Evolutionary conservation across 2,888 invertebrate genomes (phyloP), one percentile per base, ranked within the genome.

Genomic region (Eupeodes luniger): DNA sequence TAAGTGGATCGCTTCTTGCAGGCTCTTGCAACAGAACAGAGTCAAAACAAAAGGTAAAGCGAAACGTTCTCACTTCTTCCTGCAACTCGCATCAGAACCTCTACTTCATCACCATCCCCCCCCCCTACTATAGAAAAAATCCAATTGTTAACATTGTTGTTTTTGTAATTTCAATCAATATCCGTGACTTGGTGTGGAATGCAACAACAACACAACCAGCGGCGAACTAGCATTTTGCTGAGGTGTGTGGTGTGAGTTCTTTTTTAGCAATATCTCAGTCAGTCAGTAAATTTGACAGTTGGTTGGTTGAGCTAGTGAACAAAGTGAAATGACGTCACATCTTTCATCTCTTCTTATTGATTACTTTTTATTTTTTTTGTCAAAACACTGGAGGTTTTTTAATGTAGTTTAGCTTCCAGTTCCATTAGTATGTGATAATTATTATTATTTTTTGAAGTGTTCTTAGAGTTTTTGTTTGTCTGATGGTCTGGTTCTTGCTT

Each of bases 1-100:
- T 81, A 81, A 88, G 84, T 84, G 88, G 84, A 84, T 81, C 78
- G 66, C 79, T 82, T 59, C 66, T 83, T 72, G 77, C 66, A 66
- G 70, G 10, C 19, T 69, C 77, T 67, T 67, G 76, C 79, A 79
- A 86, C 40, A 40, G 40, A 40, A 9, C 76, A 83, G 76, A 77
- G 72, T 72, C 77, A 77, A 84, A 84, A 77, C 12, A 27, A 64
- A 64, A 10, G 47, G 47, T 14, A 47, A 66, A n/a, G 4, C n/a
- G 5, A 49, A 66, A 66, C 55, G 9, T 55, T 19, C 19, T 6
- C 9, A 19, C 19, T 55, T 19, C 6, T 51, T 51, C 6, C n/a
- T 40, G 40, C 40, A 40, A 40, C 40, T 40, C 9, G 6, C 6
- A 5, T 40, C 27, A 3, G 27, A 27, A 27, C 2, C 40, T 40